phyloP scores from a whole-genome alignment of 2,888 invertebrate species.

The Micoletzkya japonica region DNA sequence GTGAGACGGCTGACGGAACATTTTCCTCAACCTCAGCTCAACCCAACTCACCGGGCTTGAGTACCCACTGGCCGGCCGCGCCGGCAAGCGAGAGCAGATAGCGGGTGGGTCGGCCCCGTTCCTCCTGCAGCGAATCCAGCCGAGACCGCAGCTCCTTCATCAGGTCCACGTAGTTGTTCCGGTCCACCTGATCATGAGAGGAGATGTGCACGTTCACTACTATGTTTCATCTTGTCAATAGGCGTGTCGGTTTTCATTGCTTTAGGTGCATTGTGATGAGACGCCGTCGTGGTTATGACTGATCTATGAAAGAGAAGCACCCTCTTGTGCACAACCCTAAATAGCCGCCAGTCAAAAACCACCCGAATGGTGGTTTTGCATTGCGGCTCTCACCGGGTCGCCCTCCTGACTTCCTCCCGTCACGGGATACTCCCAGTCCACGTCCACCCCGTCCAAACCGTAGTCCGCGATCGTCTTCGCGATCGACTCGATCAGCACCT shows the following conservation, averaged over 20 bases:
- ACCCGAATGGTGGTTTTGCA: too few relatives aligned
- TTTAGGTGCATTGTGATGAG: neutral
- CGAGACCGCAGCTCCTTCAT: conserved; percentile 53
- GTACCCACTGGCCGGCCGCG: conserved; percentile 62
- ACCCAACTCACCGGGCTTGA: conserved; percentile 48
- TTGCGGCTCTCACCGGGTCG: conserved; percentile 42
- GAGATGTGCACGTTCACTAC: too few relatives aligned
- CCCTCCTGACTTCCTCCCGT: conserved; percentile 59
- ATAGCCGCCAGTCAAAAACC: too few relatives aligned
- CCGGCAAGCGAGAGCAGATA: conserved; percentile 61
- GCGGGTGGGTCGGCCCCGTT: conserved; percentile 5
- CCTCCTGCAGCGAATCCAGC: conserved; percentile 42
- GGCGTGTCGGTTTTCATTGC: too few relatives aligned
- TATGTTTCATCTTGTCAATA: too few relatives aligned
- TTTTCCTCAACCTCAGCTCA: too few relatives aligned
- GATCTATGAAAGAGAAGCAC: too few relatives aligned
- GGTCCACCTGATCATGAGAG: conserved; percentile 39
- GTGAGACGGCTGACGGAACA: too few relatives aligned
- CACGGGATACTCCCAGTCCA: conserved; percentile 63
- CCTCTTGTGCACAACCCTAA: too few relatives aligned
- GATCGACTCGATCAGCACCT: conserved; percentile 23
- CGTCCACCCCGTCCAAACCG: conserved; percentile 61
- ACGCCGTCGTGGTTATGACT: neutral
- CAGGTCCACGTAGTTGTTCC: conserved; percentile 58
- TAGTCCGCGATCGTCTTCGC: conserved; percentile 30